phyloP scores from a whole-genome alignment of 2,113 vertebrate genomes.

The Dipodomys spectabilis region DNA sequence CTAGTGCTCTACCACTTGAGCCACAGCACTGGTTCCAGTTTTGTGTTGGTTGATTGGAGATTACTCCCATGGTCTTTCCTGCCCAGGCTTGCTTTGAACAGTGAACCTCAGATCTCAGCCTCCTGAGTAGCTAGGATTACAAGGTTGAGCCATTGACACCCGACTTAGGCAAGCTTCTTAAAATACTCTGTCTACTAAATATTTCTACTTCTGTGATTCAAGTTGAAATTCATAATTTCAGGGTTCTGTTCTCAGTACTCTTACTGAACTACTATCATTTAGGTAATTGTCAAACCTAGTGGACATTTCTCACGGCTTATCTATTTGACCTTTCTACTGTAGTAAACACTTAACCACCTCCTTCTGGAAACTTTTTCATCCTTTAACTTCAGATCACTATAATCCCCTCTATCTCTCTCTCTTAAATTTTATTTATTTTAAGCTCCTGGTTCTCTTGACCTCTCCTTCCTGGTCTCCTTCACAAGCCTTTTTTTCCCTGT shows the following conservation, averaged over 20 bases:
- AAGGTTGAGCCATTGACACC: too few species aligned
- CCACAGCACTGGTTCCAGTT: too few species aligned
- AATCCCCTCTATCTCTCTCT: not conserved
- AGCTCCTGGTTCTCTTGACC: slow-evolving; percentile 27
- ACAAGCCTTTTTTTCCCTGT: slow-evolving; percentile 24
- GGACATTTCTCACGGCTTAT: slow-evolving; percentile 26
- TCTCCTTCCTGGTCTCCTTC: slow-evolving; percentile 26
- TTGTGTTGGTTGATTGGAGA: too few species aligned
- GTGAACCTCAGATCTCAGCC: too few species aligned
- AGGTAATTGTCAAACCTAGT: slow-evolving; percentile 28
- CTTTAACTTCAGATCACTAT: slow-evolving; percentile 46
- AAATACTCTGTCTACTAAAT: slow-evolving; percentile 38
- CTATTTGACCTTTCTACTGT: slow-evolving; percentile 42
- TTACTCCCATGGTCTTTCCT: too few species aligned
- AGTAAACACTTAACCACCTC: slow-evolving; percentile 55
- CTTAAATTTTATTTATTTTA: too few species aligned
- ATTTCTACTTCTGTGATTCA: slow-evolving; percentile 32
- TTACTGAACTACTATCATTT: slow-evolving; percentile 41
- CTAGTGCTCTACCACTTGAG: too few species aligned
- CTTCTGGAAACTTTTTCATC: slow-evolving; percentile 51
- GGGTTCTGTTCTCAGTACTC: not conserved
- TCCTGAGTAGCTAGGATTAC: too few species aligned
- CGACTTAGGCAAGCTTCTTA: slow-evolving; percentile 22
- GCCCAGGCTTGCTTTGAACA: too few species aligned
- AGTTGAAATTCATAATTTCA: slow-evolving; percentile 12